Percentiles rank a stretch among this genome's conserved stretches.
These are phyloP conservation scores for Eilema sororculum DNA, from an alignment of 2,888 invertebrate species.

Conservation along the genomic window DNA sequence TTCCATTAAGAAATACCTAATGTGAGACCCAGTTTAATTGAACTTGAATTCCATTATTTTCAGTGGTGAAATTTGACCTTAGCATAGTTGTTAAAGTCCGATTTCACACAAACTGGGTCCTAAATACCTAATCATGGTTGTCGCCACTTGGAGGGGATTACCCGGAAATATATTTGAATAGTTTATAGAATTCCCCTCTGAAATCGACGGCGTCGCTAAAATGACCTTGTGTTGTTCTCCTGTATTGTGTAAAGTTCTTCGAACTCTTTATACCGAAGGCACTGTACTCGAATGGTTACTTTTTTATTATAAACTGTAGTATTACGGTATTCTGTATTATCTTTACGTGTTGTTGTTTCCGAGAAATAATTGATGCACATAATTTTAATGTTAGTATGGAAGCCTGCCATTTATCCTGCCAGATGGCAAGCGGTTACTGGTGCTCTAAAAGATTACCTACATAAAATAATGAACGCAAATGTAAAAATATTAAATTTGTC, in stretches of 20 bases:
- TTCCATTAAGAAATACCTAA: neutral
- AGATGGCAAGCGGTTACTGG: too few species aligned
- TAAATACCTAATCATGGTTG: neutral
- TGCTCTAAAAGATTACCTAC: too few species aligned
- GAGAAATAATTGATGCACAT: neutral
- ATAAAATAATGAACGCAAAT: too few species aligned
- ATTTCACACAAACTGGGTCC: too few species aligned
- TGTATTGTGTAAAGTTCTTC: conserved; percentile 1
- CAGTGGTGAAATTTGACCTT: neutral
- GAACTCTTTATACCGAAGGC: neutral
- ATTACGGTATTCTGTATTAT: neutral
- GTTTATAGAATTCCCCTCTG: neutral
- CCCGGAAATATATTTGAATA: neutral
- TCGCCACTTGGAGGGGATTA: neutral
- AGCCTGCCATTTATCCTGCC: too few species aligned
- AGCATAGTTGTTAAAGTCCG: neutral
- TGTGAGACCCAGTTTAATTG: neutral
- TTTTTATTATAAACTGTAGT: neutral
- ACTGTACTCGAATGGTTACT: conserved; percentile 3
- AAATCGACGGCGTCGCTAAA: conserved; percentile 1
- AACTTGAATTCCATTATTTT: neutral
- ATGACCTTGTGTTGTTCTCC: neutral
- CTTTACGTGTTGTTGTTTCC: neutral
- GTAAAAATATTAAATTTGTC: too few species aligned
- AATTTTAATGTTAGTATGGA: neutral